Percentiles rank a stretch among this genome's conserved stretches.
Conservation (phyloP, 2,113 vertebrate species). For the Taurulus bubalis region DNA sequence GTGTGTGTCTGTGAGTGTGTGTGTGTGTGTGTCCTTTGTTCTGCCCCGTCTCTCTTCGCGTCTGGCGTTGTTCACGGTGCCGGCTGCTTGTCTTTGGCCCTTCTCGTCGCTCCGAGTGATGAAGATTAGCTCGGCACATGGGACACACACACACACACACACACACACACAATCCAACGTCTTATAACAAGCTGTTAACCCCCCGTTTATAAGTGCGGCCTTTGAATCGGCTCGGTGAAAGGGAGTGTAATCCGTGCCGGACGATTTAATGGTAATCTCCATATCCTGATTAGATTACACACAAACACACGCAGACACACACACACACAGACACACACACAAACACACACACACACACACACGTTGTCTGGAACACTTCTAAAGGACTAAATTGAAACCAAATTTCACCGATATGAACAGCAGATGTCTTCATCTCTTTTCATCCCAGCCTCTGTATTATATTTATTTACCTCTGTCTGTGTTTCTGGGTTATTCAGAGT, state of each 20-base stretch:
- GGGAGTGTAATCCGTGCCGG: slow-evolving; percentile 73
- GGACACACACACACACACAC: slow-evolving; percentile 30
- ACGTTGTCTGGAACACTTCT: slow-evolving; percentile 10
- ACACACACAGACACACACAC: slow-evolving; percentile 9
- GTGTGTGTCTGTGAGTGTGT: slow-evolving; percentile 9
- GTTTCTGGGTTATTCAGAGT: slow-evolving; percentile 44
- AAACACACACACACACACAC: slow-evolving; percentile 9
- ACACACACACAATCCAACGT: slow-evolving; percentile 42
- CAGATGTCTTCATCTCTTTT: neutral
- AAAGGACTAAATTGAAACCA: neutral
- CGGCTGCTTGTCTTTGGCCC: slow-evolving; percentile 57
- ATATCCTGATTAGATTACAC: slow-evolving; percentile 75
- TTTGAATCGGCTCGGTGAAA: slow-evolving; percentile 71
- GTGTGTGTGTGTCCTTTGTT: slow-evolving; percentile 43
- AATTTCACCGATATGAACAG: neutral
- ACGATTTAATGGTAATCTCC: slow-evolving; percentile 77
- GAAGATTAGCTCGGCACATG: slow-evolving; percentile 63
- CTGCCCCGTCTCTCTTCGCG: slow-evolving; percentile 32
- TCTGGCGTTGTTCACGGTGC: slow-evolving; percentile 43
- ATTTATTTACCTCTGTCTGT: neutral
- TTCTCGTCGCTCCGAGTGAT: slow-evolving; percentile 54
- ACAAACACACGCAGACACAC: slow-evolving; percentile 19
- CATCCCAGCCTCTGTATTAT: neutral
- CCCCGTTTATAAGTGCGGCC: slow-evolving; percentile 69
- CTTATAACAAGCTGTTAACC: slow-evolving; percentile 74